Conservation (phyloP, 2,113 vertebrate genomes). For the Mormyrus lacerda region DNA sequence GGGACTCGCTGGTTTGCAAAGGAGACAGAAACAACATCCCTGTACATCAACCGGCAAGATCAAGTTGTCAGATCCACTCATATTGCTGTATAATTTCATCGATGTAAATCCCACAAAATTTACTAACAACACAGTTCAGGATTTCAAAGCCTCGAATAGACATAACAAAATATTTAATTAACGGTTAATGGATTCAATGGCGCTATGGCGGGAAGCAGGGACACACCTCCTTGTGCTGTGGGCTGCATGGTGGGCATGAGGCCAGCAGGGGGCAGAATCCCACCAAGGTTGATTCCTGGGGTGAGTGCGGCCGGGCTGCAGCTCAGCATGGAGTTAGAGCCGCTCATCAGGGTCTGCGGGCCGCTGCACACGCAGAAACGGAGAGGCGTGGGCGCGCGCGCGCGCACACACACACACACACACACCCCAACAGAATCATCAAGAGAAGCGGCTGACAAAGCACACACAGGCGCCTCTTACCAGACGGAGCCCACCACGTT, state of each 20-base stretch:
- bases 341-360: conserved; percentile 87
- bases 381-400: not conserved
- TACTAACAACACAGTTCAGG: not conserved
- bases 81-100: not conserved
- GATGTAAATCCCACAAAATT: not conserved
- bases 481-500: conserved; percentile 92
- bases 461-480: conserved; percentile 56
- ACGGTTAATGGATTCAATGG: not conserved
- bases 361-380: conserved; percentile 58
- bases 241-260: conserved; percentile 84
- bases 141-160: not conserved
- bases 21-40: conserved; percentile 9
- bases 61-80: not conserved
- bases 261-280: conserved; percentile 82
- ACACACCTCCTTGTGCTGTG: conserved; percentile 78
- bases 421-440: not conserved
- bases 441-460: not conserved
- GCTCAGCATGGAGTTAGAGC: conserved; percentile 83
- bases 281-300: conserved; percentile 80
- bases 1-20: conserved; percentile 73
- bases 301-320: conserved; percentile 70
- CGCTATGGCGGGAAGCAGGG: conserved; percentile 13
- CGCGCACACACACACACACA: too few species aligned
- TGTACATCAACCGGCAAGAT: not conserved
- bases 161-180: not conserved